Percentiles rank a stretch among this genome's conserved stretches.
Conservation (phyloP, 2,113 vertebrate species). For the Neogobius melanostomus region DNA sequence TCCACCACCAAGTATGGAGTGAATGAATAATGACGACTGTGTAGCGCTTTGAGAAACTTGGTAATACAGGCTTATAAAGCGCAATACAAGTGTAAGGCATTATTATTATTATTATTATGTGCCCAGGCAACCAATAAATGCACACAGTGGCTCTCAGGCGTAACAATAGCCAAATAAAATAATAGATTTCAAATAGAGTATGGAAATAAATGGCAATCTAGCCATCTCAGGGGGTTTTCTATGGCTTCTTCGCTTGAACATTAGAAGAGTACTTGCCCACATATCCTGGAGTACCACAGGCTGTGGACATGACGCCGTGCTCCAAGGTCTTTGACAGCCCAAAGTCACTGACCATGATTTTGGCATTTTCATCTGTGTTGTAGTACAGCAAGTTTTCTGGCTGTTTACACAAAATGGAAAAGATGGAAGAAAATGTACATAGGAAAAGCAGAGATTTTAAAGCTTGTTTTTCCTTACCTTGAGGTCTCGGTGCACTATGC, state of each 20-base stretch:
- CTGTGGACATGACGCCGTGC: conserved; percentile 90
- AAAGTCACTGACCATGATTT: conserved; percentile 97
- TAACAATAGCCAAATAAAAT: too few species aligned
- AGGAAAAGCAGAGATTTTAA: not conserved
- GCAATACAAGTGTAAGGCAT: too few species aligned
- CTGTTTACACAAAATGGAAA: conserved; percentile 56
- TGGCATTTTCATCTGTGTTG: conserved; percentile 87
- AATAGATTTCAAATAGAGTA: too few species aligned
- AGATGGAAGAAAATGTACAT: not conserved
- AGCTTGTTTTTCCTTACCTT: conserved; percentile 76
- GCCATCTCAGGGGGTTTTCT: too few species aligned
- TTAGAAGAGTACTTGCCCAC: conserved; percentile 78
- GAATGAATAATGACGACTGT: too few species aligned
- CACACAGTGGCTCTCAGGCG: too few species aligned
- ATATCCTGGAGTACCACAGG: conserved; percentile 92
- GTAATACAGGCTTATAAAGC: too few species aligned
- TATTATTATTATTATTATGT: too few species aligned
- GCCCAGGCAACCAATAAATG: too few species aligned
- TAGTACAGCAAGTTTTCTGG: conserved; percentile 95
- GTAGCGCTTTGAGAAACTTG: too few species aligned
- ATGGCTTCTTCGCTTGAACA: not conserved
- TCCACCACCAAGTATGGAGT: too few species aligned
- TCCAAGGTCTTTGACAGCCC: conserved; percentile 92
- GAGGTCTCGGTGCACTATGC: conserved; percentile 91
- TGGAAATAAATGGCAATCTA: too few species aligned